Evolutionary conservation across 2,888 invertebrate genomes (phyloP).

Genomic region (Drosophila neonasuta): DNA sequence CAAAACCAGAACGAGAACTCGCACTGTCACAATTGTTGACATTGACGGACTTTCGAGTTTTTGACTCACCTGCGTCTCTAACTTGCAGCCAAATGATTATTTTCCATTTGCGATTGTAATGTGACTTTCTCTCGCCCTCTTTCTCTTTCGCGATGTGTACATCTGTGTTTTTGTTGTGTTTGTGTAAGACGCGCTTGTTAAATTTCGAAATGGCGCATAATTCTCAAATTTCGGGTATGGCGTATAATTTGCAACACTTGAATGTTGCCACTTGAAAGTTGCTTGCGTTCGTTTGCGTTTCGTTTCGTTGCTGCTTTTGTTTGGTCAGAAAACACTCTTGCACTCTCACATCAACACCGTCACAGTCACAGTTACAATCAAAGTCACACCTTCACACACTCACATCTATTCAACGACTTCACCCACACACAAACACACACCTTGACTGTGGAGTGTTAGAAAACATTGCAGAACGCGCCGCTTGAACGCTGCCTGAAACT

Average conservation of each 20-base stretch:
- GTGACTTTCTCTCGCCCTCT: background rate
- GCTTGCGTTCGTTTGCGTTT: slow-evolving; percentile 11
- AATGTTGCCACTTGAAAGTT: slow-evolving; percentile 39
- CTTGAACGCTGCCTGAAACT: slow-evolving; percentile 7
- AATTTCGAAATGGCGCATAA: slow-evolving; percentile 35
- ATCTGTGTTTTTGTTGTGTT: slow-evolving; percentile 6
- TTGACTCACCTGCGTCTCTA: slow-evolving; percentile 19
- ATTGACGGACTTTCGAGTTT: slow-evolving; percentile 1
- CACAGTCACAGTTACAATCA: slow-evolving; percentile 21
- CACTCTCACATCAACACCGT: slow-evolving; percentile 23
- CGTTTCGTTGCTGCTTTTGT: slow-evolving; percentile 37
- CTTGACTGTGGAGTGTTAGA: slow-evolving; percentile 55
- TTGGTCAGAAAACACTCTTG: slow-evolving; percentile 35
- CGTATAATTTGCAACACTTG: slow-evolving; percentile 49
- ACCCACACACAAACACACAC: slow-evolving; percentile 20
- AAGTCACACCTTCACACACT: slow-evolving; percentile 17
- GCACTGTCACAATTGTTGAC: slow-evolving; percentile 15
- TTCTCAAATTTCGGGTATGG: slow-evolving; percentile 23
- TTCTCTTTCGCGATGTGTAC: background rate
- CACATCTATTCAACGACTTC: slow-evolving; percentile 27
- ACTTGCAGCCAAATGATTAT: slow-evolving; percentile 8
- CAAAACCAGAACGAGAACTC: background rate
- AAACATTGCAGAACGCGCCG: slow-evolving; percentile 52
- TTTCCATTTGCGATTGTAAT: slow-evolving; percentile 5
- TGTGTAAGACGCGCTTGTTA: slow-evolving; percentile 30